These are phyloP conservation scores for Synanthedon myopaeformis DNA, from an alignment of 2,888 invertebrate genomes.

Conservation along the genomic window DNA sequence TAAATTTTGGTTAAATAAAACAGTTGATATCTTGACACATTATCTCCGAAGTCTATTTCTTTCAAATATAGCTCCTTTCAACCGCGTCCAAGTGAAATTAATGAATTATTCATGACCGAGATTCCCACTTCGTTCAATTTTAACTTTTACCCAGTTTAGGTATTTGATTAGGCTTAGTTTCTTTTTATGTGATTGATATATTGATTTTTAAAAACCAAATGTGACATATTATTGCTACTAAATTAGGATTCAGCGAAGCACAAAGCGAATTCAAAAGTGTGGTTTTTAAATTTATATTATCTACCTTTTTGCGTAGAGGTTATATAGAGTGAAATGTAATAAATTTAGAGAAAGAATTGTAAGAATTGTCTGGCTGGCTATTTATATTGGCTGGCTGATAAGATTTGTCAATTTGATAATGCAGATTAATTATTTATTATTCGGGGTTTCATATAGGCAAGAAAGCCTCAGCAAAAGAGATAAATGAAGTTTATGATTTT, in stretches of 20 bases:
- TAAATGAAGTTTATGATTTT: too few species aligned
- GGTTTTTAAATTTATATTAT: too few species aligned
- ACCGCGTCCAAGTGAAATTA: conserved; percentile 17
- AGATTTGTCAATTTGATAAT: too few species aligned
- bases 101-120: conserved; percentile 34
- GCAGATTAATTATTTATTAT: too few species aligned
- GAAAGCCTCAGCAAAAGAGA: too few species aligned
- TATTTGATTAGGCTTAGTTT: conserved; percentile 36
- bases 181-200: conserved; percentile 22
- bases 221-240: too few species aligned
- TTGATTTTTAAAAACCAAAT: conserved; percentile 18
- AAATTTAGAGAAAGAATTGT: background rate
- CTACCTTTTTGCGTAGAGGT: background rate
- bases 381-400: too few species aligned
- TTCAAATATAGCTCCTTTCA: conserved; percentile 9
- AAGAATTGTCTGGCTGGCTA: too few species aligned
- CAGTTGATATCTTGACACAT: background rate
- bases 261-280: too few species aligned
- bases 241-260: too few species aligned
- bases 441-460: too few species aligned
- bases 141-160: conserved; percentile 29
- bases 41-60: background rate
- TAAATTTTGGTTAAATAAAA: too few species aligned
- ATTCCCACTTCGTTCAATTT: conserved; percentile 33
- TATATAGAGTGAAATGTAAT: background rate